Base-by-base conservation (phyloP, 1,140 invertebrate species). In the Heliconius hewitsoni region DNA sequence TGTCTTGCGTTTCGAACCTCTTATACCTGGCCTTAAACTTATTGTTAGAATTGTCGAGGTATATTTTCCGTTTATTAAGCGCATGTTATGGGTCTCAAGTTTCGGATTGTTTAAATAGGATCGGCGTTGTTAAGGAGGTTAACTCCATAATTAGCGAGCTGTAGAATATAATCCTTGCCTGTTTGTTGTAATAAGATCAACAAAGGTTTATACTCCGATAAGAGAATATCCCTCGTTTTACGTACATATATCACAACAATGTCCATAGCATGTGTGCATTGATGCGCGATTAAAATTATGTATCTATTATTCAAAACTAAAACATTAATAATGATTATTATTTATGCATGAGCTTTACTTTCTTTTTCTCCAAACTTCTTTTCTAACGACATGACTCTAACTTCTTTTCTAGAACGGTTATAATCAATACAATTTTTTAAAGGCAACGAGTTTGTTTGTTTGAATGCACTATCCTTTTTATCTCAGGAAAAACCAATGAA, bases 81-180 rank as follows among this genome's bases (percentile, higher is more conserved):
- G 74, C 76, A 83, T 84, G 76, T 83, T 81, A 81, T 83, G 76
- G 77, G 78, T 81, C 78, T 87, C 81, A 83, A 86, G 81, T 83
- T 87, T 81, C 37, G 81, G 77, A 82, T 86, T 90, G 88, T 90
- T 90, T 86, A 84, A 82, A 86, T 85, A 90, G 88, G 88, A 90
- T 87, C 82, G 81, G 57, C 73, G 79, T 80, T 82, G 80, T 84
- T 83, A 84, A 85, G 78, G 78, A 84, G 83, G 83, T 88, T 88
- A 87, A 86, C 85, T 82, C 85, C 81, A 79, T 86, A 88, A 89
- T 90, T 90, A 90, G 84, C 77, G 78, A 81, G 81, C 85, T 88
- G 83, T 85, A 84, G 79, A 81, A 83, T 78, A 83, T 86, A 88
- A 87, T 87, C 85, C 83, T 76, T 80, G 70, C 78, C 74, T 84